These are phyloP conservation scores for Sinentomon sp. DNA, from an alignment of 2,888 invertebrate species.

Conservation along the genomic window DNA sequence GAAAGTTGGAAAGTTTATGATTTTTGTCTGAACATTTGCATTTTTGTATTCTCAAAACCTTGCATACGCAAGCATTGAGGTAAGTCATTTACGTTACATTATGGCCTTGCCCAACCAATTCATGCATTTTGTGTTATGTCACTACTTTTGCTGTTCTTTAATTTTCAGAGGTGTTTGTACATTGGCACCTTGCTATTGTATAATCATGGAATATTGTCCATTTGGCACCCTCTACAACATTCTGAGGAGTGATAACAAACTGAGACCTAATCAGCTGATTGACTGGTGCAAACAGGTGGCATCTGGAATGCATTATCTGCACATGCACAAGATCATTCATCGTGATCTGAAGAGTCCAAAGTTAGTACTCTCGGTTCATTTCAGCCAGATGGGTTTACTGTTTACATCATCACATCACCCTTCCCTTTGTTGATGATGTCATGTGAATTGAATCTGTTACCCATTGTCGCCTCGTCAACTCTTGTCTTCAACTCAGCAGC, in stretches of 20 bases:
- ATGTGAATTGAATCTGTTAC: too few relatives aligned
- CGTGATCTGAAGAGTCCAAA: conserved; percentile 96
- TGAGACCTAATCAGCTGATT: conserved; percentile 58
- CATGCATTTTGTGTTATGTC: too few relatives aligned
- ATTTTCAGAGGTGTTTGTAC: conserved; percentile 62
- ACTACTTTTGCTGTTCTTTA: conserved; percentile 10
- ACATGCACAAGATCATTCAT: conserved; percentile 86
- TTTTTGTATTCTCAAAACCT: too few relatives aligned
- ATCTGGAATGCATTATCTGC: conserved; percentile 84
- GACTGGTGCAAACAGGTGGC: conserved; percentile 91
- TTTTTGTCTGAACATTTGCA: too few relatives aligned
- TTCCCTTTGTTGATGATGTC: too few relatives aligned
- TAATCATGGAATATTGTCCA: conserved; percentile 96
- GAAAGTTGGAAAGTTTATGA: too few relatives aligned
- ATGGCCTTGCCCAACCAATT: too few relatives aligned
- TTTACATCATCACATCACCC: conserved; percentile 1
- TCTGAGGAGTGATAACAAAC: conserved; percentile 42
- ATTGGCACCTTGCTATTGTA: conserved; percentile 66
- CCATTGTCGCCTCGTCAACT: too few relatives aligned
- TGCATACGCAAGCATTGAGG: too few relatives aligned
- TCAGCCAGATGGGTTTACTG: too few relatives aligned
- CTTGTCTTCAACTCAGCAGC: too few relatives aligned
- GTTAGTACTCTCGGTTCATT: conserved; percentile 36
- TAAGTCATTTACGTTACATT: too few relatives aligned
- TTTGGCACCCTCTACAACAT: conserved; percentile 81